Evolutionary conservation across 2,797 vertebrate species (phyloP), one percentile per base, ranked within the genome.

Genomic region (Benthosema pterotum): DNA sequence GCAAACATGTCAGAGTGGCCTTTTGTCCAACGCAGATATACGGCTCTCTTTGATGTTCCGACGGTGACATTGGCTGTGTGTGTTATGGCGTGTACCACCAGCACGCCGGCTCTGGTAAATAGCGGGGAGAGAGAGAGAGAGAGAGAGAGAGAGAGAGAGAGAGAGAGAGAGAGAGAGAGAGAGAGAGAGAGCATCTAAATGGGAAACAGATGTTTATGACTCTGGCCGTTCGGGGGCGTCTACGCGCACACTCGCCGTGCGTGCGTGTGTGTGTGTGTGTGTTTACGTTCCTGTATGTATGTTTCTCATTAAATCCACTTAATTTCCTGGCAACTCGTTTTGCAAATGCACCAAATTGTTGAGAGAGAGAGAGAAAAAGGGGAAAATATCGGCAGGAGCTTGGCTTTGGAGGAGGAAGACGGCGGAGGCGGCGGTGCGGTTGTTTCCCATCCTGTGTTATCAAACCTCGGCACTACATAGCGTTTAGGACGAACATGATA

Each of bases 151-250:
- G 66, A 66, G 56, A 68, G 65, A 74, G 66, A 66, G 56, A 68
- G 65, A 74, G 66, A 66, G 56, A 68, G 65, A 74, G 66, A 66
- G 56, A 68, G 65, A 74, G 66, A 66, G 56, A 68, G 65, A 74
- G 66, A 66, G 56, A 68, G 65, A 74, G 66, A 66, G 56, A 68
- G 65, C 57, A 53, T 57, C 28, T 25, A 75, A 82, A 92, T 87
- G 75, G 74, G 67, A 89, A 90, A 73, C 91, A 93, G 84, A 92
- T 91, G 90, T 90, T 82, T 78, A 74, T 72, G 67, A 79, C 77
- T 77, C 65, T 48, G 65, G 65, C 61, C 73, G 71, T 78, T 83
- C 75, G 32, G 19, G 49, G 7, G 48, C 12, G 28, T 25, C 16
- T 11, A 25, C 3, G 25, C 17, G 60, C 19, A 67, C 47, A 60